Percentiles rank a stretch among this genome's conserved stretches.
These are phyloP conservation scores for Diplazon laetatorius DNA, from an alignment of 2,888 invertebrate genomes.

Conservation along the genomic window DNA sequence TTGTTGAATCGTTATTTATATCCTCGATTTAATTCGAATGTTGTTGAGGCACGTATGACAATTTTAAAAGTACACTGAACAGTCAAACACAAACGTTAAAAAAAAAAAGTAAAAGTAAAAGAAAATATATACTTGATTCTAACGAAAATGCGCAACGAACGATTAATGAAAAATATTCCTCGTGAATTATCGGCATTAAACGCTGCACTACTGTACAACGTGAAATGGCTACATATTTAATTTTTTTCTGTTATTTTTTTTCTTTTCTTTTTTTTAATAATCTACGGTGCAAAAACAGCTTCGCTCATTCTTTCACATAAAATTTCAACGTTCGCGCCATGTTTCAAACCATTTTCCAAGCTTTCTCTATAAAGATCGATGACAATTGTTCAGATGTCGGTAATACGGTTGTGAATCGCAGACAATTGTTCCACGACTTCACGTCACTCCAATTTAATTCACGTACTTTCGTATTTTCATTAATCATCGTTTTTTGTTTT, in stretches of 20 bases:
- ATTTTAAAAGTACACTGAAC: constrained; percentile 42
- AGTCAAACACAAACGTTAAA: constrained; percentile 39
- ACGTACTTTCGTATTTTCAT: constrained; percentile 68
- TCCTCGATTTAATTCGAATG: constrained; percentile 28
- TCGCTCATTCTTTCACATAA: not conserved
- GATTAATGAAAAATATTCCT: constrained; percentile 60
- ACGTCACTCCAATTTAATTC: constrained; percentile 46
- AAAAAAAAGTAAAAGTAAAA: not conserved
- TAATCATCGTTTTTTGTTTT: constrained; percentile 63
- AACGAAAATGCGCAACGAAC: constrained; percentile 66
- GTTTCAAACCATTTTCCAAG: too few species aligned
- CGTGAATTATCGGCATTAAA: constrained; percentile 31
- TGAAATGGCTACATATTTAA: constrained; percentile 66
- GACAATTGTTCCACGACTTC: too few species aligned
- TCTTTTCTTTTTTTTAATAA: constrained; percentile 69
- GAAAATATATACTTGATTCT: not conserved
- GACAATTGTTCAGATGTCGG: too few species aligned
- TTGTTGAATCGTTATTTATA: constrained; percentile 19
- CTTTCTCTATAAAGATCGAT: constrained; percentile 11
- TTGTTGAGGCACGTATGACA: constrained; percentile 57
- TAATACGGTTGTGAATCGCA: too few species aligned
- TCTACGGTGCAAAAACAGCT: constrained; percentile 21
- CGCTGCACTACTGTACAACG: constrained; percentile 19
- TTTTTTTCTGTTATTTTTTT: constrained; percentile 68
- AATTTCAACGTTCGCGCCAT: constrained; percentile 2